Percentiles rank a stretch among this genome's conserved stretches.
These are phyloP conservation scores for Peromyscus eremicus DNA, from an alignment of 2,797 vertebrate species.

Conservation along the genomic window DNA sequence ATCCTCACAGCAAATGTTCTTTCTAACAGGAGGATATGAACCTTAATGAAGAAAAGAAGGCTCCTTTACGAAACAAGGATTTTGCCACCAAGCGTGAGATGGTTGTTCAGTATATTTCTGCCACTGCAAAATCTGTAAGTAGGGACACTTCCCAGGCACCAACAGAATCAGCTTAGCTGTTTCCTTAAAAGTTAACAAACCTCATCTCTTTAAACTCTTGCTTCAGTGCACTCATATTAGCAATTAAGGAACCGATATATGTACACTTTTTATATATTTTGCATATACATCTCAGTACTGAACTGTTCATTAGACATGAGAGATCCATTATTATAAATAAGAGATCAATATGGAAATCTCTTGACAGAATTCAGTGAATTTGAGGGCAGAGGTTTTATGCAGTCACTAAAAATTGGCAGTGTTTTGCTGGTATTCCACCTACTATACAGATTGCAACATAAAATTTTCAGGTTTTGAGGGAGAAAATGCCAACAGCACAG, in stretches of 20 bases:
- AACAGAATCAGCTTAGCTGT: constrained; percentile 86
- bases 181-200: constrained; percentile 68
- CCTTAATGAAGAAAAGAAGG: constrained; percentile 98
- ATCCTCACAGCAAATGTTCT: constrained; percentile 65
- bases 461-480: constrained; percentile 26
- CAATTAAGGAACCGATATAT: constrained; percentile 43
- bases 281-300: constrained; percentile 68
- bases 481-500: constrained; percentile 36
- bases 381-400: constrained; percentile 71
- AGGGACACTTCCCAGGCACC: constrained; percentile 43
- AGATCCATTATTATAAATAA: constrained; percentile 79
- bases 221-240: constrained; percentile 57
- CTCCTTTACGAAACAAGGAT: constrained; percentile 96
- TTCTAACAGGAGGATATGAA: constrained; percentile 98
- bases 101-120: constrained; percentile 99
- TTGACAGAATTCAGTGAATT: constrained; percentile 77
- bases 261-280: constrained; percentile 75
- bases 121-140: constrained; percentile 99
- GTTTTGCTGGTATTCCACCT: constrained; percentile 36
- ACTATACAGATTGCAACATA: not conserved
- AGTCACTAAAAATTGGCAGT: constrained; percentile 52
- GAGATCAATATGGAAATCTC: constrained; percentile 65
- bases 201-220: constrained; percentile 84
- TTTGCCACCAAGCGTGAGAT: constrained; percentile 97
- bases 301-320: constrained; percentile 78